A percentile compares a stretch with the other conserved stretches of the same genome.
These are phyloP conservation scores for Trichopoda pennipes DNA, from an alignment of 2,888 invertebrate genomes.

Conservation along the genomic window DNA sequence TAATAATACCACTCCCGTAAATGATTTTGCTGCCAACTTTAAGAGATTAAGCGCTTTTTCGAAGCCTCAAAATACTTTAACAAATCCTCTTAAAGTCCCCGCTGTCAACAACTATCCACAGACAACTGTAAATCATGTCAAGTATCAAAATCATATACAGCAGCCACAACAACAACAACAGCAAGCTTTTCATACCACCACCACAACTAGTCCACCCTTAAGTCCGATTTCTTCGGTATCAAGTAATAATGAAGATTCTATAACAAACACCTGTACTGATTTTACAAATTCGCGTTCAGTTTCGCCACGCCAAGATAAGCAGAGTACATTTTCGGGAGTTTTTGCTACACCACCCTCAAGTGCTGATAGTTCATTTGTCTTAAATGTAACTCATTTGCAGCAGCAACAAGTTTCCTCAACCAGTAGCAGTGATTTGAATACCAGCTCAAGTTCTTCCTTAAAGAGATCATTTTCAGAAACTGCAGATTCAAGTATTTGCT, in stretches of 20 bases:
- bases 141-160: slow-evolving; percentile 19
- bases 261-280: slow-evolving; percentile 81
- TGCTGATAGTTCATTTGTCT: slow-evolving; percentile 82
- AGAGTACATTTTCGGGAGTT: slow-evolving; percentile 76
- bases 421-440: slow-evolving; percentile 67
- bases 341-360: slow-evolving; percentile 84
- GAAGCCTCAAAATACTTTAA: slow-evolving; percentile 72
- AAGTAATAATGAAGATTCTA: slow-evolving; percentile 84
- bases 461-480: slow-evolving; percentile 73
- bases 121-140: slow-evolving; percentile 34
- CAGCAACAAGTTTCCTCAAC: slow-evolving; percentile 78
- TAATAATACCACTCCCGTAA: slow-evolving; percentile 32
- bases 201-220: slow-evolving; percentile 84
- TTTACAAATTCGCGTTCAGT: slow-evolving; percentile 81
- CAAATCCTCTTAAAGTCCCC: slow-evolving; percentile 47
- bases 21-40: slow-evolving; percentile 71
- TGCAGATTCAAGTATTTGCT: slow-evolving; percentile 76
- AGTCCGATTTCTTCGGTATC: slow-evolving; percentile 85
- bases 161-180: slow-evolving; percentile 19
- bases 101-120: slow-evolving; percentile 36
- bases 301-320: slow-evolving; percentile 81
- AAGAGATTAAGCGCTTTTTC: slow-evolving; percentile 82
- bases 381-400: slow-evolving; percentile 77
- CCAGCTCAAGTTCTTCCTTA: slow-evolving; percentile 58
- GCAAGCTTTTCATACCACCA: slow-evolving; percentile 66